These are phyloP conservation scores for Drosophila putrida DNA, from an alignment of 2,888 invertebrate genomes.

Conservation along the genomic window DNA sequence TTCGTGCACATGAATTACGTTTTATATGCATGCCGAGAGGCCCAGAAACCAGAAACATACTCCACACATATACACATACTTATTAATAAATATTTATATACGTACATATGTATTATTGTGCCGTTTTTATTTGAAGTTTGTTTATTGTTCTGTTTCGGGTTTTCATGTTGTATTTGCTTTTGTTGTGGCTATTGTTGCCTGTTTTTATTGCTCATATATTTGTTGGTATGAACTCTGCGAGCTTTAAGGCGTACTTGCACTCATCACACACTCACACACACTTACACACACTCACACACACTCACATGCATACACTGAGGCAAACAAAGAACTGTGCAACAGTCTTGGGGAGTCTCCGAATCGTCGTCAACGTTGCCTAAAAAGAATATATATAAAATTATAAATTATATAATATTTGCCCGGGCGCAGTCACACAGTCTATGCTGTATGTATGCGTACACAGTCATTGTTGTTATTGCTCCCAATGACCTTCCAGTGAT, in stretches of 20 bases:
- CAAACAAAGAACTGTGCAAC: slow-evolving; percentile 29
- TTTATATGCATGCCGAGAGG: slow-evolving; percentile 56
- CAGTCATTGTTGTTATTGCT: slow-evolving; percentile 23
- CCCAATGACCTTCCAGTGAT: slow-evolving; percentile 21
- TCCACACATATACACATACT: neutral
- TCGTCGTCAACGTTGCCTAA: slow-evolving; percentile 30
- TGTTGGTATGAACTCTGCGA: slow-evolving; percentile 31
- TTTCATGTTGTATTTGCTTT: slow-evolving; percentile 12
- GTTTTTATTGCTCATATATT: slow-evolving; percentile 61
- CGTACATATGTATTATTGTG: slow-evolving; percentile 31
- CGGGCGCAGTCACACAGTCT: slow-evolving; percentile 41
- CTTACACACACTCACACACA: slow-evolving; percentile 23
- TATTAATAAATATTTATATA: slow-evolving; percentile 1
- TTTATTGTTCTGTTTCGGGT: slow-evolving; percentile 55
- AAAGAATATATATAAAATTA: slow-evolving; percentile 64
- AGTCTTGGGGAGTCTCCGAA: slow-evolving; percentile 15
- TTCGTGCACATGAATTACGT: slow-evolving; percentile 52
- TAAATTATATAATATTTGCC: slow-evolving; percentile 68
- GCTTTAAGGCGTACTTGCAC: slow-evolving; percentile 62
- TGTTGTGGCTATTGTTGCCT: slow-evolving; percentile 28
- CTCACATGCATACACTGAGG: slow-evolving; percentile 10
- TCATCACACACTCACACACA: slow-evolving; percentile 27
- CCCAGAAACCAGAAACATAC: slow-evolving; percentile 14
- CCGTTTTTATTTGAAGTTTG: slow-evolving; percentile 74
- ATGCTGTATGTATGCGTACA: slow-evolving; percentile 27